Evolutionary conservation across 2,797 vertebrate species (phyloP).

Genomic region (Spondyliosoma cantharus): DNA sequence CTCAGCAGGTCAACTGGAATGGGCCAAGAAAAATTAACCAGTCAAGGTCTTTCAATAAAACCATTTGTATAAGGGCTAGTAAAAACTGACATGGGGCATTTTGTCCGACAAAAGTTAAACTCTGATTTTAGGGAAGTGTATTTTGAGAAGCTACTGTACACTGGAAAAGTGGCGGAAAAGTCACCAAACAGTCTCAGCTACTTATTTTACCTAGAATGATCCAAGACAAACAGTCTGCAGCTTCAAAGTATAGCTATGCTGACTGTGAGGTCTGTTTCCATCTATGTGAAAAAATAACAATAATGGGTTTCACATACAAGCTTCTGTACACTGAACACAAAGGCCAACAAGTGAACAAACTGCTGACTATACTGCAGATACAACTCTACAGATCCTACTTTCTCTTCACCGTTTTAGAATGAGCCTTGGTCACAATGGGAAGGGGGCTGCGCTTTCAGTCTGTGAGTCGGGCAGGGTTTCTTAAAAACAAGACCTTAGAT

Average conservation of each 20-base stretch:
- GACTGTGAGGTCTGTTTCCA: constrained; percentile 63
- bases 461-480: neutral
- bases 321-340: constrained; percentile 26
- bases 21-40: no score
- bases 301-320: constrained; percentile 5
- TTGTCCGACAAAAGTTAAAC: no score
- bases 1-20: no score
- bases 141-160: constrained; percentile 15
- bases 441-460: neutral
- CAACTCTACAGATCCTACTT: neutral
- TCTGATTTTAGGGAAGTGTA: neutral
- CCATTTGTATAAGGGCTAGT: no score
- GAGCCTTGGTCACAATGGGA: neutral
- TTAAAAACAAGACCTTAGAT: neutral
- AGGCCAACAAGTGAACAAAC: constrained; percentile 7
- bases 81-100: no score
- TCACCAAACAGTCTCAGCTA: constrained; percentile 43
- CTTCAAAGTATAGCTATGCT: constrained; percentile 58
- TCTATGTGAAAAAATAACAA: constrained; percentile 6
- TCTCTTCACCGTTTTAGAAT: neutral
- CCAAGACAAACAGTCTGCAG: constrained; percentile 64
- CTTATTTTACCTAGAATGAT: constrained; percentile 57
- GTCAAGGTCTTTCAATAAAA: no score
- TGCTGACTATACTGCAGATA: neutral
- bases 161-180: constrained; percentile 47